Evolutionary conservation across 2,797 vertebrate species (phyloP).

Genomic region (Dromococcyx pavoninus): DNA sequence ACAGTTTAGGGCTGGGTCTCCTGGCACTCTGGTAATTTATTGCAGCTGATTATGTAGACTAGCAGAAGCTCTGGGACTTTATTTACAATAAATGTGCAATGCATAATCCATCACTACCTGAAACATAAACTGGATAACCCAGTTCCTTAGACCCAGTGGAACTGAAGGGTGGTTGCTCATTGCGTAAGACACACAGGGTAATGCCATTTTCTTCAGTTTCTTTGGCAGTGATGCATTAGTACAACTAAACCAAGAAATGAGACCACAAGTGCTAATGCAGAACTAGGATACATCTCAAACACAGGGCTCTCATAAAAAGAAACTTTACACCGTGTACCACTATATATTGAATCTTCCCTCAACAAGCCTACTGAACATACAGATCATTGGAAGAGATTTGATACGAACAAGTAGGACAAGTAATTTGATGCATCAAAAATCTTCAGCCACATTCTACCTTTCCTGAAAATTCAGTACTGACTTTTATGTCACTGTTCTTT

Average conservation of each 20-base stretch:
- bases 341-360: neutral
- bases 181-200: neutral
- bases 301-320: neutral
- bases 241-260: neutral
- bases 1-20: conserved; percentile 9
- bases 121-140: neutral
- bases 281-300: neutral
- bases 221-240: neutral
- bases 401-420: neutral
- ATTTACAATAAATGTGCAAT: conserved; percentile 18
- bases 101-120: conserved; percentile 14
- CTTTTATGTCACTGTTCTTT: neutral
- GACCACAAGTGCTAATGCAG: neutral
- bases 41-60: conserved; percentile 35
- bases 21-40: conserved; percentile 44
- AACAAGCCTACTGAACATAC: neutral
- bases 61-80: neutral
- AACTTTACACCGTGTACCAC: neutral
- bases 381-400: neutral
- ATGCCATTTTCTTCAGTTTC: neutral
- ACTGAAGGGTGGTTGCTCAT: neutral
- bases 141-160: neutral
- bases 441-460: neutral
- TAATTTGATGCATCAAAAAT: neutral
- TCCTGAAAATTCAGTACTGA: neutral